phyloP scores from a whole-genome alignment of 1,140 invertebrate species.

The Drosophila nannoptera region DNA sequence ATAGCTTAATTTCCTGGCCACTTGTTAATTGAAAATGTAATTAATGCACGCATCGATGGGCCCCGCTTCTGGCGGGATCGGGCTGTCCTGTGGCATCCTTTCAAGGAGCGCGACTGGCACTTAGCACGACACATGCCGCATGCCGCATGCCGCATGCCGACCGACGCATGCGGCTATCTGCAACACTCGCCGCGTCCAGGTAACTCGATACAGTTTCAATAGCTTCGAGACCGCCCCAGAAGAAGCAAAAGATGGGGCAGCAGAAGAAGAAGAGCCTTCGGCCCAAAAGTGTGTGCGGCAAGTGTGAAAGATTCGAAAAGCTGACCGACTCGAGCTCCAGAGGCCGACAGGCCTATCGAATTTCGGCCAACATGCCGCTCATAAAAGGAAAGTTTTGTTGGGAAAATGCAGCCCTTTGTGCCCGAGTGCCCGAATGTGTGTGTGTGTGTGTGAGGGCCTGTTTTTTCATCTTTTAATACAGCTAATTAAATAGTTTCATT shows the following conservation, averaged over 20 bases:
- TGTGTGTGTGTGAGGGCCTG: slow-evolving; percentile 26
- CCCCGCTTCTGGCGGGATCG: slow-evolving; percentile 11
- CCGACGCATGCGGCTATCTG: slow-evolving; percentile 28
- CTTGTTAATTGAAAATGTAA: slow-evolving; percentile 77
- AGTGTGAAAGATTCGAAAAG: slow-evolving; percentile 70
- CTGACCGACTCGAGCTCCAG: slow-evolving; percentile 41
- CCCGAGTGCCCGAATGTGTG: no score
- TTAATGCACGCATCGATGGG: slow-evolving; percentile 70
- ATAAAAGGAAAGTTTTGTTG: slow-evolving; percentile 56
- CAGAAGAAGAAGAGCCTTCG: slow-evolving; percentile 13
- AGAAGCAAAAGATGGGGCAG: no score
- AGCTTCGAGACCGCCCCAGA: slow-evolving; percentile 33
- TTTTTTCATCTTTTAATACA: slow-evolving; percentile 42
- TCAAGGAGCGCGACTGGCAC: slow-evolving; percentile 52
- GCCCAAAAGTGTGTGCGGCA: slow-evolving; percentile 68
- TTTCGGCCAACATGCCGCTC: slow-evolving; percentile 38
- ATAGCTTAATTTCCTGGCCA: slow-evolving; percentile 72
- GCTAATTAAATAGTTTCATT: slow-evolving; percentile 72
- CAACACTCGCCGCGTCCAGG: slow-evolving; percentile 54
- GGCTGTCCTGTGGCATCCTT: slow-evolving; percentile 7
- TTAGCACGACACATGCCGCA: slow-evolving; percentile 53
- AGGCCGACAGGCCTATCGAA: slow-evolving; percentile 64
- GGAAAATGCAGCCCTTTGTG: slow-evolving; percentile 42
- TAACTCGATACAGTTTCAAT: slow-evolving; percentile 72
- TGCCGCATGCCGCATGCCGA: slow-evolving; percentile 21